A percentile compares a stretch with the other conserved stretches of the same genome.
These are phyloP conservation scores for Odontomyia ornata DNA, from an alignment of 2,888 invertebrate genomes.

Conservation along the genomic window DNA sequence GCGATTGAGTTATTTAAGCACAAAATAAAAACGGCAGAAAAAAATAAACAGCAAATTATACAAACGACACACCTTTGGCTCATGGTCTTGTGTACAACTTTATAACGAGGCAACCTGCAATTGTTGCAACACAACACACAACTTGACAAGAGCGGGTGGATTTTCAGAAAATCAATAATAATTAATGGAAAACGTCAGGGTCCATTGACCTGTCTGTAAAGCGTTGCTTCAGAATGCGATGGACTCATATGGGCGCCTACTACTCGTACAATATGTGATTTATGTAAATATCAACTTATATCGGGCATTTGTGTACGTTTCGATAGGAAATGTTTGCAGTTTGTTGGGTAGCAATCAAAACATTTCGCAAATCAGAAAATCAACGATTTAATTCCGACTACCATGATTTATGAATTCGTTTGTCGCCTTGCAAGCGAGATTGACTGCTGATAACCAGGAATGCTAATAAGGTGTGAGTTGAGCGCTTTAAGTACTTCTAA, in stretches of 20 bases:
- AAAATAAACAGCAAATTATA: neutral
- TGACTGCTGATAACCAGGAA: neutral
- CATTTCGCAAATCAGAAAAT: constrained; percentile 17
- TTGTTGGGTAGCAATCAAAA: constrained; percentile 12
- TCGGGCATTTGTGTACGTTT: neutral
- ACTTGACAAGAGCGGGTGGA: constrained; percentile 18
- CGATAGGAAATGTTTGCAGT: neutral
- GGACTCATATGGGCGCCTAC: neutral
- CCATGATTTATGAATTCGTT: constrained; percentile 5
- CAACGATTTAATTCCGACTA: constrained; percentile 1
- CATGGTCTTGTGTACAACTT: neutral
- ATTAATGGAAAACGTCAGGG: constrained; percentile 33
- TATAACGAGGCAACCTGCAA: neutral
- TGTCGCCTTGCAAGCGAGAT: neutral
- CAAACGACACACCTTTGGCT: constrained; percentile 8
- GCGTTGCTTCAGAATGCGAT: constrained; percentile 5
- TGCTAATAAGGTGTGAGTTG: neutral
- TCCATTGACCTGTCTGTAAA: constrained; percentile 33
- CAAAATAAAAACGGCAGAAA: neutral
- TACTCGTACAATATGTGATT: neutral
- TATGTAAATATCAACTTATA: neutral
- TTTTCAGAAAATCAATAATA: constrained; percentile 37
- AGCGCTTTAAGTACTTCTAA: too few species aligned
- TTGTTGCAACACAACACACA: neutral
- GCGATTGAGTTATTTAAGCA: neutral